Conservation (phyloP, 2,888 invertebrate species). For the Rapana venosa region DNA sequence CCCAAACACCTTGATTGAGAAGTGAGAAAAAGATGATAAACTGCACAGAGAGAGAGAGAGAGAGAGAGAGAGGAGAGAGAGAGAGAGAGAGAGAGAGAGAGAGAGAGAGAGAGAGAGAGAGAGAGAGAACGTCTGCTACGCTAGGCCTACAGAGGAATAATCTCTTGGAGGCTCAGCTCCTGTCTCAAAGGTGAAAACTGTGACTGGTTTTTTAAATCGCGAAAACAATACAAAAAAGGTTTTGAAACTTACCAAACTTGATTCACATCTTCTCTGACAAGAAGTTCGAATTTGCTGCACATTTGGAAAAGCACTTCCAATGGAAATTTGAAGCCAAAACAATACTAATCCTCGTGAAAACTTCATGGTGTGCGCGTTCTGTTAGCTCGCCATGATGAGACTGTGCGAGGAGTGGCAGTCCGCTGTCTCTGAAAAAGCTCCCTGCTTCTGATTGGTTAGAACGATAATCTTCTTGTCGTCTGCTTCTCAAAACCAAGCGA, state of each 20-base stretch:
- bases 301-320: constrained; percentile 47
- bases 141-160: not conserved
- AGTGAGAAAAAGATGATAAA: not conserved
- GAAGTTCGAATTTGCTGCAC: constrained; percentile 46
- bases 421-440: constrained; percentile 26
- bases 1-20: not conserved
- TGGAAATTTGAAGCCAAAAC: constrained; percentile 43
- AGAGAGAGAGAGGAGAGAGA: not conserved
- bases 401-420: constrained; percentile 46
- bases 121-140: constrained; percentile 10
- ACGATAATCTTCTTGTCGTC: constrained; percentile 37
- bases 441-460: constrained; percentile 44
- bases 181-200: too few species aligned
- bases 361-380: constrained; percentile 44
- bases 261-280: constrained; percentile 48
- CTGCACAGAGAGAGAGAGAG: not conserved
- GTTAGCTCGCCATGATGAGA: constrained; percentile 49
- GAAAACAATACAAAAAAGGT: constrained; percentile 6
- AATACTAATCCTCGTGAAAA: constrained; percentile 25
- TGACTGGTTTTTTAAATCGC: not conserved
- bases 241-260: constrained; percentile 46
- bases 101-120: constrained; percentile 17
- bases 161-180: too few species aligned
- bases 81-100: constrained; percentile 24
- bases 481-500: constrained; percentile 32